Conservation (phyloP, 2,888 invertebrate species). For the Noctua fimbriata region DNA sequence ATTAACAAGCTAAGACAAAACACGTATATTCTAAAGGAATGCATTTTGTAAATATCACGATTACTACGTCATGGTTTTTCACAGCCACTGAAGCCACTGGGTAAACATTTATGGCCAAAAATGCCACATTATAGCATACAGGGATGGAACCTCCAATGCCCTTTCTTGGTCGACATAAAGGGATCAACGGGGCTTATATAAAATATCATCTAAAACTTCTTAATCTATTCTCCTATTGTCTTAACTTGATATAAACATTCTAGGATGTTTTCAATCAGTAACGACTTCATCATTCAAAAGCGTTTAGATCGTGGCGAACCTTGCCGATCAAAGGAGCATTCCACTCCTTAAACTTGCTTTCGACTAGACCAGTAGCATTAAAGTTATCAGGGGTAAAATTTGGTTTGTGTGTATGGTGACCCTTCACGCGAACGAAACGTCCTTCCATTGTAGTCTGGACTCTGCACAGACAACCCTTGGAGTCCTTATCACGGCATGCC, state of each 20-base stretch:
- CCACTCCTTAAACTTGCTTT: slow-evolving; percentile 71
- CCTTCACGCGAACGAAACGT: slow-evolving; percentile 83
- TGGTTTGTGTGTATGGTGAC: slow-evolving; percentile 83
- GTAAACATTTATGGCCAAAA: slow-evolving; percentile 52
- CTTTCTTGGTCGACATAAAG: slow-evolving; percentile 26
- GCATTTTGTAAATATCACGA: slow-evolving; percentile 61
- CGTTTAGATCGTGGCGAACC: slow-evolving; percentile 43
- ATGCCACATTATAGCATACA: slow-evolving; percentile 36
- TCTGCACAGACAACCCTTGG: slow-evolving; percentile 84
- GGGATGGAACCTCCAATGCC: slow-evolving; percentile 15
- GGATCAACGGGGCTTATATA: slow-evolving; percentile 22
- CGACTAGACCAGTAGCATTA: slow-evolving; percentile 72
- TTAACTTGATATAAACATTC: slow-evolving; percentile 12
- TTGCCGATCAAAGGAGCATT: slow-evolving; percentile 56
- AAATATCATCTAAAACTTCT: slow-evolving; percentile 30
- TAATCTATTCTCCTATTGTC: slow-evolving; percentile 16
- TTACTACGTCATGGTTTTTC: slow-evolving; percentile 64
- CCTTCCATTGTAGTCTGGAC: slow-evolving; percentile 88
- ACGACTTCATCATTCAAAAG: slow-evolving; percentile 40
- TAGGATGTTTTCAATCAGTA: slow-evolving; percentile 12
- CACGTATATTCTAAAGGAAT: slow-evolving; percentile 61
- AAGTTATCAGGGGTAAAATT: slow-evolving; percentile 86
- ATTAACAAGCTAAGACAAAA: slow-evolving; percentile 23
- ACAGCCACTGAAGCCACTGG: slow-evolving; percentile 67
- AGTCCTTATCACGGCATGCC: slow-evolving; percentile 88